Evolutionary conservation across 2,888 invertebrate genomes (phyloP), one percentile per base, ranked within the genome.

Genomic region (Didymodactylos carnosus): DNA sequence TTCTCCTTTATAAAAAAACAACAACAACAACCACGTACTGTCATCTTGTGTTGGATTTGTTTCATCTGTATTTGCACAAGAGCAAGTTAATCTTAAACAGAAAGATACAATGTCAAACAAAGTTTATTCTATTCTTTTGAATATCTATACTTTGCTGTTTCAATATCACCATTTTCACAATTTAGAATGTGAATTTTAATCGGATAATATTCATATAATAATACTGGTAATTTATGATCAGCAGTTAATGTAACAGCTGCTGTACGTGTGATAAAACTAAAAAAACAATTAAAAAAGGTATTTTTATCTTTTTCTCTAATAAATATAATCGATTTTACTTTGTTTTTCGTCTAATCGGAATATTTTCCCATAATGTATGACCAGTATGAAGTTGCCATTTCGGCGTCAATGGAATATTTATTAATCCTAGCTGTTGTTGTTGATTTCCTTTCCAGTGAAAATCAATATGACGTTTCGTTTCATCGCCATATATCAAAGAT

Each of bases 141-240:
- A 49, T 19, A 16, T 23, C 2, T 23, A 23, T 62, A 62, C 62
- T 10, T 19, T 62, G 62, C 62, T 7, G 29, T n/a, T 1, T 62
- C 19, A n/a, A 62, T 35, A 35, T 62, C 62, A 29, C 29, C 62
- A 62, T 74, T 46, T 53, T 74, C 74, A 39, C 53, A 53, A 71
- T 74, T 74, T 19, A 23, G 23, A 2, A 74, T 72, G 19, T 23
- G 41, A 35, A 74, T 41, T 71, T 49, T 71, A 23, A 74, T 62
- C 19, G 74, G 74, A 46, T 71, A 74, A 10, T 11, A 74, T 69
- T 74, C 74, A 39, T 74, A 46, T 10, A 74, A 40, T 23, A 74
- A 19, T 25, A 71, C 39, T 19, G 74, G 74, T 39, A 40, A 13
- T 27, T 27, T 41, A 53, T 74, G 74, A 8, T 74, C 71, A 35